Conservation (phyloP, 2,888 invertebrate genomes). For the Acanthoscelides obtectus region DNA sequence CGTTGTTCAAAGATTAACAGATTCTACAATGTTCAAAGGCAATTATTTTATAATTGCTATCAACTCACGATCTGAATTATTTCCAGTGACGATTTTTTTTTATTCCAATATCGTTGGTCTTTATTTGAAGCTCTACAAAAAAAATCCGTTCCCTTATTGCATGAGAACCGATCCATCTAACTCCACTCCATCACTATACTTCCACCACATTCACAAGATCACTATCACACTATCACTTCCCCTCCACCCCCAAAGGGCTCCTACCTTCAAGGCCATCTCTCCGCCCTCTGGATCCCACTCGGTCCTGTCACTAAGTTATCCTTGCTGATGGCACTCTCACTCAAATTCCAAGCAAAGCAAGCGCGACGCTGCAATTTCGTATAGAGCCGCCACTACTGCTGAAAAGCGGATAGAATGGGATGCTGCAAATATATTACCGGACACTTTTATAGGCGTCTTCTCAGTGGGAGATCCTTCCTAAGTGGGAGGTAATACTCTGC, state of each 20-base stretch:
- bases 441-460: slow-evolving; percentile 40
- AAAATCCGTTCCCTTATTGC: no score
- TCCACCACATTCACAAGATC: neutral
- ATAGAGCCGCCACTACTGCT: slow-evolving; percentile 33
- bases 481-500: slow-evolving; percentile 37
- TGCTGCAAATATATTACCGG: slow-evolving; percentile 40
- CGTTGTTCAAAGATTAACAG: no score
- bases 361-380: neutral
- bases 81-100: no score
- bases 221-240: neutral
- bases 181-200: neutral
- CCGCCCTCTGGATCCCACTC: neutral
- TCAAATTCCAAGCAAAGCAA: no score
- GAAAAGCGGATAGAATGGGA: slow-evolving; percentile 36
- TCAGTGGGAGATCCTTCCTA: slow-evolving; percentile 37
- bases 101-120: no score
- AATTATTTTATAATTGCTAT: no score
- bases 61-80: no score
- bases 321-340: neutral
- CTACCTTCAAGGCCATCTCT: neutral
- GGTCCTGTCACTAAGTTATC: neutral
- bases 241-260: neutral
- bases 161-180: neutral
- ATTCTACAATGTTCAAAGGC: no score
- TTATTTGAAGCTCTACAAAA: no score